Evolutionary conservation across 2,888 invertebrate genomes (phyloP).

Genomic region (Ochlodes sylvanus): DNA sequence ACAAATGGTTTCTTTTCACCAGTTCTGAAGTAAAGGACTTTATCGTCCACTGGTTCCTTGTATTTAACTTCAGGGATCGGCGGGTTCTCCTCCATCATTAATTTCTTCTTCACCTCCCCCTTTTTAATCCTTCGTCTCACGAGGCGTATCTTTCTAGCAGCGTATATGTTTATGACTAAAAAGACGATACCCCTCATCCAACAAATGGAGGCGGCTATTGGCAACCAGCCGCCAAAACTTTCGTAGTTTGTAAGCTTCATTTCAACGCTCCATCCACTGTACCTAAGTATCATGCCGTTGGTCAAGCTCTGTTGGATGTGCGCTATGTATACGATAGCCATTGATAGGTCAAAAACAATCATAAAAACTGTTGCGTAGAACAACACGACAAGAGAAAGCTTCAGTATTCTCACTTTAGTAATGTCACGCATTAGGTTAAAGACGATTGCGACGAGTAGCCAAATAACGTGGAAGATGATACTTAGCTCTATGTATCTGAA

Average conservation of each 20-base stretch:
- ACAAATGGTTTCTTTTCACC: conserved; percentile 54
- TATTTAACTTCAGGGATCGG: conserved; percentile 60
- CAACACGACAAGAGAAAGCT: conserved; percentile 50
- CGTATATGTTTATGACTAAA: conserved; percentile 60
- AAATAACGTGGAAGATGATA: conserved; percentile 56
- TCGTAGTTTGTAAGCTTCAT: conserved; percentile 55
- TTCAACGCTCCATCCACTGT: conserved; percentile 70
- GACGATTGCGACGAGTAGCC: conserved; percentile 55
- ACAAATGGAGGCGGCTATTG: conserved; percentile 58
- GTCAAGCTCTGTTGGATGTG: conserved; percentile 72
- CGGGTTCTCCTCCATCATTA: conserved; percentile 47
- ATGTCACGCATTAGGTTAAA: conserved; percentile 44
- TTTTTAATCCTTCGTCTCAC: conserved; percentile 53
- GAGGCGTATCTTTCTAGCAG: conserved; percentile 51
- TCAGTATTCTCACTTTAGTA: conserved; percentile 47
- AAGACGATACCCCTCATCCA: conserved; percentile 68
- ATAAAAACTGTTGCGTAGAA: conserved; percentile 54
- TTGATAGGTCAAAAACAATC: conserved; percentile 63
- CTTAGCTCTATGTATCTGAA: conserved; percentile 64
- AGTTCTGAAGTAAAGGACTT: conserved; percentile 55
- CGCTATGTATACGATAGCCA: conserved; percentile 68
- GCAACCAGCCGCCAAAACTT: conserved; percentile 71
- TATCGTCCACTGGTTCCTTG: conserved; percentile 37
- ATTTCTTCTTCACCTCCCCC: conserved; percentile 53
- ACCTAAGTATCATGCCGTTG: conserved; percentile 67